These are phyloP conservation scores for Ctenomys sociabilis DNA, from an alignment of 2,113 vertebrate genomes.

Conservation along the genomic window DNA sequence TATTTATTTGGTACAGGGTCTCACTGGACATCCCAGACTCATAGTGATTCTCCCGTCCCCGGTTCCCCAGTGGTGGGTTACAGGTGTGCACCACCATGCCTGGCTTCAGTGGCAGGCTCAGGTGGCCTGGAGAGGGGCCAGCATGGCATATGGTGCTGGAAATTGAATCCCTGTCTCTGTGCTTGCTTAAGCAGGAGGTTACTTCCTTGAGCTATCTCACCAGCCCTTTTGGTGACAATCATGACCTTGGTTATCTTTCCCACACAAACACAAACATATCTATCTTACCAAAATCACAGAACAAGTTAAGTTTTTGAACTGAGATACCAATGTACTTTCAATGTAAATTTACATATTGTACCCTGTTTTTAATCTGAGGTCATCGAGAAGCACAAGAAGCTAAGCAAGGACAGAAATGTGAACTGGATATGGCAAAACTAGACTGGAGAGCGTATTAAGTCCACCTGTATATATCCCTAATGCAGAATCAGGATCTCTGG, in stretches of 20 bases:
- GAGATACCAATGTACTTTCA: neutral
- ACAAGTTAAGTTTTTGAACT: neutral
- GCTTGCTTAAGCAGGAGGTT: too few relatives aligned
- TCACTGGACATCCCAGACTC: too few relatives aligned
- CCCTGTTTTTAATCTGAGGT: rapidly evolving
- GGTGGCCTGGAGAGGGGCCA: too few relatives aligned
- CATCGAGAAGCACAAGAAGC: neutral
- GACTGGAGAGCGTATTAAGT: neutral
- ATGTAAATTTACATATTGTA: neutral
- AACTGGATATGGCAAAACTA: neutral
- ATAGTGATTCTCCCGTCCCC: too few relatives aligned
- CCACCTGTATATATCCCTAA: neutral
- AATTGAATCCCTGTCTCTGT: too few relatives aligned
- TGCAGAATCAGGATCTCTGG: too few relatives aligned
- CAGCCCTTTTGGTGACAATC: neutral
- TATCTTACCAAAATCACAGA: neutral
- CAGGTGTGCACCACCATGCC: too few relatives aligned
- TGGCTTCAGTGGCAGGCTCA: too few relatives aligned
- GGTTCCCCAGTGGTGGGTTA: too few relatives aligned
- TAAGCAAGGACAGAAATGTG: neutral
- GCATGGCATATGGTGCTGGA: too few relatives aligned
- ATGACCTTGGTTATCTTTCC: neutral
- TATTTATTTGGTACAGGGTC: too few relatives aligned
- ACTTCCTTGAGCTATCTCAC: too few relatives aligned
- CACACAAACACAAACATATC: neutral